Evolutionary conservation across 2,113 vertebrate genomes (phyloP).

Genomic region (Eretmochelys imbricata): DNA sequence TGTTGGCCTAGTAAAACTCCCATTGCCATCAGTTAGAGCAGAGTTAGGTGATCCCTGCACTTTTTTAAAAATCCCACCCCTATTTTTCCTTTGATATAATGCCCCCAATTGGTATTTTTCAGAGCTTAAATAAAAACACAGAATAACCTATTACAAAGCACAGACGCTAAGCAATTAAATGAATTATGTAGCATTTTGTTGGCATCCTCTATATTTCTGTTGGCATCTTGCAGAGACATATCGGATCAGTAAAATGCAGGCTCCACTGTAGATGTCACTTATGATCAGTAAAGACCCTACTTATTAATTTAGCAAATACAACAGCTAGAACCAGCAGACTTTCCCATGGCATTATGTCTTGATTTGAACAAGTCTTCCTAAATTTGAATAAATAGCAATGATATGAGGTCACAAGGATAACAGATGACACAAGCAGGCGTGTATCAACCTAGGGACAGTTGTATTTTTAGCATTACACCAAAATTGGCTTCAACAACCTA

Average conservation of each 20-base stretch:
- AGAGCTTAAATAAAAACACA: not conserved
- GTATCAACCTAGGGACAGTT: not conserved
- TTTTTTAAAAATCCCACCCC: not conserved
- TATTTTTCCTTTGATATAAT: not conserved
- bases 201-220: not conserved
- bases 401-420: not conserved
- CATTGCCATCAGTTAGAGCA: not conserved
- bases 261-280: not conserved
- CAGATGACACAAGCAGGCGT: accelerated
- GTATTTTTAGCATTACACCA: not conserved
- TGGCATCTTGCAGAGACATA: not conserved
- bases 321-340: not conserved
- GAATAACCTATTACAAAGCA: not conserved
- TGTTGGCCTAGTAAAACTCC: accelerated
- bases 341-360: not conserved
- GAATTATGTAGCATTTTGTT: not conserved
- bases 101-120: not conserved
- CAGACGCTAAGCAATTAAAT: not conserved
- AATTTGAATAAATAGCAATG: not conserved
- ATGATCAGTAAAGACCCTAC: not conserved
- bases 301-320: not conserved
- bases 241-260: not conserved
- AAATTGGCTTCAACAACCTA: not conserved
- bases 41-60: not conserved
- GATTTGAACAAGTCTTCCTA: not conserved